Evolutionary conservation across 2,888 invertebrate genomes (phyloP).

Genomic region (Notocelia uddmanniana): DNA sequence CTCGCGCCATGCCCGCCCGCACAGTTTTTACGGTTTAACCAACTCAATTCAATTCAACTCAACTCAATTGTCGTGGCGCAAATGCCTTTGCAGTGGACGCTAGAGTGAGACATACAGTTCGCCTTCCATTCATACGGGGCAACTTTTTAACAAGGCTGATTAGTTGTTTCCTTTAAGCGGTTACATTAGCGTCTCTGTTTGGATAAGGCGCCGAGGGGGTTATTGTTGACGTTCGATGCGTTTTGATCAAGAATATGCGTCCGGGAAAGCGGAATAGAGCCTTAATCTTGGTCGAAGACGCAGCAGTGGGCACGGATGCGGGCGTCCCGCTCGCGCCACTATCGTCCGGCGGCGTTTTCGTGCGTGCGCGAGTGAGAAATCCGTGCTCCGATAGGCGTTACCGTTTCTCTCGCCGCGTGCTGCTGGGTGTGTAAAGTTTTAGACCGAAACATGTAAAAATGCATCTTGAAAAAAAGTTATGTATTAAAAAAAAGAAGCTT

Average conservation of each 20-base stretch:
- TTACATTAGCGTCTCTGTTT: conserved; percentile 45
- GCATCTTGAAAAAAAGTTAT: conserved; percentile 87
- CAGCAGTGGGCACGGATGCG: conserved; percentile 70
- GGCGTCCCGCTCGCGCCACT: conserved; percentile 80
- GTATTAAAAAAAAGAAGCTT: conserved; percentile 85
- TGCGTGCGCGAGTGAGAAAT: conserved; percentile 73
- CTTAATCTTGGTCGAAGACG: conserved; percentile 83
- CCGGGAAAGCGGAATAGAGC: conserved; percentile 78
- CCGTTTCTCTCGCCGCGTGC: conserved; percentile 73
- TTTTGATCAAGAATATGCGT: conserved; percentile 72
- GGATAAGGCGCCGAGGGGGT: conserved; percentile 50
- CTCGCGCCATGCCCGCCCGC: conserved; percentile 80
- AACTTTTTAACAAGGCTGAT: conserved; percentile 58
- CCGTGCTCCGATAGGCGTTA: conserved; percentile 77
- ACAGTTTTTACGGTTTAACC: conserved; percentile 85
- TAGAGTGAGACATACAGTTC: conserved; percentile 81
- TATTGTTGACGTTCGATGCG: conserved; percentile 65
- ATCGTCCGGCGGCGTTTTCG: conserved; percentile 70
- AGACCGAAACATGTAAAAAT: conserved; percentile 86
- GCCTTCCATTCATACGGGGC: conserved; percentile 64
- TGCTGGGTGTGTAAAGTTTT: conserved; percentile 85
- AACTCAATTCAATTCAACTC: conserved; percentile 86
- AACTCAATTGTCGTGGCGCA: conserved; percentile 85
- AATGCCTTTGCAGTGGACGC: conserved; percentile 83
- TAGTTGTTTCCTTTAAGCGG: conserved; percentile 48